Evolutionary conservation across 92 coral and sea anemone genomes (phyloP), one percentile per base, ranked within the genome.

Genomic region (Hydrozoanthus gracilis): DNA sequence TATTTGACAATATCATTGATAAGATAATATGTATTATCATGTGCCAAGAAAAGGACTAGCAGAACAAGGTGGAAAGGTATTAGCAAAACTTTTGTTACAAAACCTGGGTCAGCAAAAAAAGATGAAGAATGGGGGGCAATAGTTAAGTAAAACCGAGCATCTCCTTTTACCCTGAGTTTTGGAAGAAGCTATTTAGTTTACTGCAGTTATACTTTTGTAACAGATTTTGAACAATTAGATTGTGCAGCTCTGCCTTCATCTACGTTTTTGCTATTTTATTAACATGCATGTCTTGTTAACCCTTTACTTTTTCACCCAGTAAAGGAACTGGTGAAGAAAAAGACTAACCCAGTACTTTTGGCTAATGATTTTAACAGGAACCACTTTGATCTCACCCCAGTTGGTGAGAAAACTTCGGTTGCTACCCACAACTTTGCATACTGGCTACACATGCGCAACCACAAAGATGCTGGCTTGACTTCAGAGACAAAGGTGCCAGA

Each of bases 351-450:
- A 15, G 76, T 67, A 0, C 76, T 82, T 7, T 50, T 88, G 55
- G 90, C 90, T 0, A 87, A 88, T 88, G 90, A 88, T 49, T 88
- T 88, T 12, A 88, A 88, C 88, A 70, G 91, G 20, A 79, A 72
- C 6, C 79, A 82, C 39, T 88, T 88, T 48, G 52, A 68, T 15
- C 77, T 88, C 11, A 56, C 58, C 51, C 87, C 91, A 50, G 35
- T 69, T 18, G 35, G 70, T n/a, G 84, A 14, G 44, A 71, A 88
- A 73, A 88, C 91, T 11, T 88, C 88, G 4, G 77, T 8, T 5
- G 72, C 79, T 15, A 88, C 88, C 35, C 91, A 88, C 50, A 88
- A 88, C 51, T 88, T 88, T 83, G 91, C 83, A 8, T 51, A 52
- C 58, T 88, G 91, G 91, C 3, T 88, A 7, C 88, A 83, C 50